A percentile compares a stretch with the other conserved stretches of the same genome.
These are phyloP conservation scores for Ophioninae sp. DNA, from an alignment of 2,888 invertebrate species.

Conservation along the genomic window DNA sequence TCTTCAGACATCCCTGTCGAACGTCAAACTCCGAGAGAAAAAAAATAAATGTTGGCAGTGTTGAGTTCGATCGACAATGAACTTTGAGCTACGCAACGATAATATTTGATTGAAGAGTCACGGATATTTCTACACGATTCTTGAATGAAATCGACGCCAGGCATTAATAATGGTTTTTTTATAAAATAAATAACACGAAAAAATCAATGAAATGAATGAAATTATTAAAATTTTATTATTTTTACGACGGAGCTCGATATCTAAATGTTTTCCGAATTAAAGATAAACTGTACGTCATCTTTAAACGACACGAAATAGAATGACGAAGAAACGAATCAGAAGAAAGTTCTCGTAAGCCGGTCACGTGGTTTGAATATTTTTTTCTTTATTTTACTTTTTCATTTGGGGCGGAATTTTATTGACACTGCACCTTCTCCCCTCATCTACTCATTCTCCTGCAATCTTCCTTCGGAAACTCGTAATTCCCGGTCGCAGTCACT, in stretches of 20 bases:
- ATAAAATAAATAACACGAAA: not conserved
- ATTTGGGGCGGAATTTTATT: conserved; percentile 28
- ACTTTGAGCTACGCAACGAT: not conserved
- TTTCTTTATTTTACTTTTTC: conserved; percentile 10
- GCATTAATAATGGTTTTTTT: not conserved
- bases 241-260: not conserved
- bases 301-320: not conserved
- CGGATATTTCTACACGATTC: not conserved
- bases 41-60: not conserved
- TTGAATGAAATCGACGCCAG: not conserved
- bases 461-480: conserved; percentile 43
- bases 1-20: not conserved
- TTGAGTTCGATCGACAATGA: not conserved
- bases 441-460: not conserved
- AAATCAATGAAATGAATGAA: not conserved
- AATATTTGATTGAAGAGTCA: not conserved
- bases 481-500: conserved; percentile 47
- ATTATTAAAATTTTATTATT: not conserved
- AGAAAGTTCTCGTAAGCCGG: not conserved
- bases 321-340: not conserved
- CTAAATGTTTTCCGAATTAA: not conserved
- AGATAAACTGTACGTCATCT: not conserved
- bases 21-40: not conserved
- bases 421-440: conserved; percentile 27
- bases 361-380: conserved; percentile 26